Evolutionary conservation across 2,888 invertebrate genomes (phyloP).

Genomic region (Cinara cedri): DNA sequence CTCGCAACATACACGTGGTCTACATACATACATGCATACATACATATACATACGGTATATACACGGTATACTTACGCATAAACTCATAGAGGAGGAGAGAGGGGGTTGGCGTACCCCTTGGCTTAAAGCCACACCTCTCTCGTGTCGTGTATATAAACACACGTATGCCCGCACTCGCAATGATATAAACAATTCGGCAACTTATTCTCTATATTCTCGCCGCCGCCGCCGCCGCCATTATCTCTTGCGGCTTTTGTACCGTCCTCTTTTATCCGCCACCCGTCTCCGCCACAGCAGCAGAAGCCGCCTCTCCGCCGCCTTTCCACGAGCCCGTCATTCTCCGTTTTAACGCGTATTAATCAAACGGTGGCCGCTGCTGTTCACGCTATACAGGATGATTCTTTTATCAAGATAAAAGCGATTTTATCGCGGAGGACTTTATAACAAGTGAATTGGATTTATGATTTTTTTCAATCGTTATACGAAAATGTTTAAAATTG

Average conservation of each 20-base stretch:
- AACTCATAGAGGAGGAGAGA: too few relatives aligned
- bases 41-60: not conserved
- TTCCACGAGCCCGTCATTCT: not conserved
- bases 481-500: too few relatives aligned
- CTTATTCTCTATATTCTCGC: conserved; percentile 21
- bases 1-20: not conserved
- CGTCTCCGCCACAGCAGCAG: too few relatives aligned
- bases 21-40: not conserved
- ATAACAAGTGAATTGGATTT: too few relatives aligned
- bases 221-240: conserved; percentile 24
- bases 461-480: too few relatives aligned
- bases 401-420: too few relatives aligned
- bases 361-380: conserved; percentile 25
- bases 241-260: conserved; percentile 38
- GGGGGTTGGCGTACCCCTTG: too few relatives aligned
- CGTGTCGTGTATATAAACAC: conserved; percentile 28
- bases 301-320: not conserved
- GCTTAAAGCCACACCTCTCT: conserved; percentile 35
- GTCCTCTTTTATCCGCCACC: not conserved
- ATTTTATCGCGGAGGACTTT: too few relatives aligned
- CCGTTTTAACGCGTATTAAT: conserved; percentile 31
- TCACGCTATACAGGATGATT: too few relatives aligned
- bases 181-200: conserved; percentile 53
- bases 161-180: not conserved
- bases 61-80: too few relatives aligned